Evolutionary conservation across 2,888 invertebrate genomes (phyloP).

Genomic region (Dioctria rufipes): DNA sequence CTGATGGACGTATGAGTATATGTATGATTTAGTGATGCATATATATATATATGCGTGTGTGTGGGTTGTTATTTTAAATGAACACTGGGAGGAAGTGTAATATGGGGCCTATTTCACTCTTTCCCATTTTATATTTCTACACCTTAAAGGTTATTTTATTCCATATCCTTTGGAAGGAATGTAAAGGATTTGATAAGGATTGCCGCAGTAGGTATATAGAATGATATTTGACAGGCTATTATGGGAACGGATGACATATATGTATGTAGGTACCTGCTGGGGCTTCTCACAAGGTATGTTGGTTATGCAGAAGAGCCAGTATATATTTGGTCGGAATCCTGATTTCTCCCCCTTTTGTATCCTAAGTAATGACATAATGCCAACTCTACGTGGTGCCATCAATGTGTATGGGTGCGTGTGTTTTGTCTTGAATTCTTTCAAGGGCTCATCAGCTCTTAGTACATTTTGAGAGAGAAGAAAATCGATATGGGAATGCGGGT

Average conservation of each 20-base stretch:
- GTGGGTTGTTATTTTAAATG: background rate
- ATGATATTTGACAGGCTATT: background rate
- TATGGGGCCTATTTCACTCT: background rate
- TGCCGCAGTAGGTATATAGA: background rate
- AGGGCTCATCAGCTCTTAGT: conserved; percentile 11
- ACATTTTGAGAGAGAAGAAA: background rate
- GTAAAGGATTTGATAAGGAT: no score
- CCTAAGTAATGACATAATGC: background rate
- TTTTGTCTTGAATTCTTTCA: conserved; percentile 11
- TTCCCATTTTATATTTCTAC: background rate
- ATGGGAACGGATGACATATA: background rate
- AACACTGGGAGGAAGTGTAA: no score
- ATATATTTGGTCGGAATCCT: background rate
- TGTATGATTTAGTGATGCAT: background rate
- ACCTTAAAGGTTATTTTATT: no score
- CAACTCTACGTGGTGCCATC: background rate
- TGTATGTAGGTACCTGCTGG: background rate
- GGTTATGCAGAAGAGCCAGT: background rate
- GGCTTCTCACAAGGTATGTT: background rate
- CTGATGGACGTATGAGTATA: background rate
- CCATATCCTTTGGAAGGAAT: no score
- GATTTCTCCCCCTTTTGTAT: background rate
- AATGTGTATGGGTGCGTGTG: conserved; percentile 2
- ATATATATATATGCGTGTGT: background rate
- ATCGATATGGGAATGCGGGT: background rate